Percentiles rank a stretch among this genome's conserved stretches.
Conservation (phyloP, 2,113 vertebrate genomes). For the Pelobates fuscus region DNA sequence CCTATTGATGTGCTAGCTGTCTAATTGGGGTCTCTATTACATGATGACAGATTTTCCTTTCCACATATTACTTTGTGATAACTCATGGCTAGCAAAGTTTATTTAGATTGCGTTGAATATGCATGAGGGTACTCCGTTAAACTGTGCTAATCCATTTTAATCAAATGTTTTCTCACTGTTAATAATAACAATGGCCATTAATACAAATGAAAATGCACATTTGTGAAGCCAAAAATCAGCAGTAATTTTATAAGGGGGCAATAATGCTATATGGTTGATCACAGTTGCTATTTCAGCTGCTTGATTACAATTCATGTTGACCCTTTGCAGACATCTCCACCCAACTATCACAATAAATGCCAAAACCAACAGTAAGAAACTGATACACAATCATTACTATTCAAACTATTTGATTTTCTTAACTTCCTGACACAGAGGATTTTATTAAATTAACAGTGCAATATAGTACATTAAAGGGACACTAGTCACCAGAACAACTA, state of each 20-base stretch:
- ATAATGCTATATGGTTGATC: not conserved
- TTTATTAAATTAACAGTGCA: too few species aligned
- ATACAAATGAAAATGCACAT: constrained; percentile 3
- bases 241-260: not conserved
- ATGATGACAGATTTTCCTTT: constrained; percentile 1
- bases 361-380: too few species aligned
- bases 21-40: not conserved
- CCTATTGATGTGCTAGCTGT: constrained; percentile 1
- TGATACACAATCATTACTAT: too few species aligned
- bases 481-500: too few species aligned
- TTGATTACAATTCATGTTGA: not conserved
- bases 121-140: constrained; percentile 7
- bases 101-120: constrained; percentile 18
- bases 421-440: too few species aligned
- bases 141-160: constrained; percentile 8
- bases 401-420: too few species aligned
- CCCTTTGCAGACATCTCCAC: too few species aligned
- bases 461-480: too few species aligned
- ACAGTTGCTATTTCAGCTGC: not conserved
- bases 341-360: too few species aligned
- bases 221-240: not conserved
- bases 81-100: not conserved
- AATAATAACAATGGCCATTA: constrained; percentile 32
- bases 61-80: not conserved
- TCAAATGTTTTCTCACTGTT: constrained; percentile 9